Evolutionary conservation across 2,888 invertebrate species (phyloP).

Genomic region (Pammene fasciana): DNA sequence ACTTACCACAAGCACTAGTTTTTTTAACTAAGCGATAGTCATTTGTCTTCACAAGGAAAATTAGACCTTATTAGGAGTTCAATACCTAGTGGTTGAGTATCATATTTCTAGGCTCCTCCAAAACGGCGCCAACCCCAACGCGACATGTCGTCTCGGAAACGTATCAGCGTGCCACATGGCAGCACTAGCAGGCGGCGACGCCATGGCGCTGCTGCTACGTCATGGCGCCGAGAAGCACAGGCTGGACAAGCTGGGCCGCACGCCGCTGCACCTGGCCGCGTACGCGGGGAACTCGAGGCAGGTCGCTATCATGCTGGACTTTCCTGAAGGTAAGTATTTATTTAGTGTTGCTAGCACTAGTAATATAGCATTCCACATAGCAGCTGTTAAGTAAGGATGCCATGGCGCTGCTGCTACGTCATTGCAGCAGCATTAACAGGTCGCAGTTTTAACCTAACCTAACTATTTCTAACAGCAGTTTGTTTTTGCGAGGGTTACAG

Average conservation of each 20-base stretch:
- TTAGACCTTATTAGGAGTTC: no score
- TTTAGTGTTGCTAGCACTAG: neutral
- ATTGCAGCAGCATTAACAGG: no score
- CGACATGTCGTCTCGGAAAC: slow-evolving; percentile 49
- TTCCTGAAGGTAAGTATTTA: slow-evolving; percentile 50
- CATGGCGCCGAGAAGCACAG: slow-evolving; percentile 55
- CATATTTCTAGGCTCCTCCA: slow-evolving; percentile 50
- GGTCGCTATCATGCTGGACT: slow-evolving; percentile 53
- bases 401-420: no score
- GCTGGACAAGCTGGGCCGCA: slow-evolving; percentile 60
- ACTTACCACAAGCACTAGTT: no score
- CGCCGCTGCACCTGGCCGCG: slow-evolving; percentile 68
- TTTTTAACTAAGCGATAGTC: no score
- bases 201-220: slow-evolving; percentile 57
- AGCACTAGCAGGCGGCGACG: slow-evolving; percentile 55
- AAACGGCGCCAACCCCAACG: slow-evolving; percentile 52
- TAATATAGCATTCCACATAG: neutral
- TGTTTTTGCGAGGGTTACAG: no score
- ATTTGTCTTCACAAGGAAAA: no score
- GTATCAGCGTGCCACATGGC: slow-evolving; percentile 63
- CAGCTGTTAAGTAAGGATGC: no score
- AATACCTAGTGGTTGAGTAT: no score
- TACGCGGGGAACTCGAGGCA: slow-evolving; percentile 60
- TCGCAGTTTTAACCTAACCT: no score
- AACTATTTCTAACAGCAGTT: no score